Base-by-base conservation (phyloP, 1,140 invertebrate genomes). In the Drosophila nikananu region DNA sequence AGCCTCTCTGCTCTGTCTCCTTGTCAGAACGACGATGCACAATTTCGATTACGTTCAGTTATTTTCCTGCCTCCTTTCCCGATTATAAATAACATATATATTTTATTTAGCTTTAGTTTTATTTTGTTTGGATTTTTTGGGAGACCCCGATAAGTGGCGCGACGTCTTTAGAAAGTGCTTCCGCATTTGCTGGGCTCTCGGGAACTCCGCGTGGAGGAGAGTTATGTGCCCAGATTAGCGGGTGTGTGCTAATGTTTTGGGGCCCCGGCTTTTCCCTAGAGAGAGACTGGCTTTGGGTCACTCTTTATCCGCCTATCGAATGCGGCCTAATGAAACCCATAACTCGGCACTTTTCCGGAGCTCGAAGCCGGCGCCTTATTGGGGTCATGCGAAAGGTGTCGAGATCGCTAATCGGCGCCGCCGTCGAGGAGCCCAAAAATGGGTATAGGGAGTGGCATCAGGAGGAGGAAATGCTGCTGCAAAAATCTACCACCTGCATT, bases 31-130 rank as follows among this genome's bases (percentile, higher is more conserved):
- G 91, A 80, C 81, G 91, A 91, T 92, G 84, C 73, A 64, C 91
- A 92, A 87, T 92, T 92, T 92, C 91, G 91, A 92, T 92, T 92
- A 92, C 62, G 74, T 55, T 79, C n/a, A 55, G 55, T 57, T 65
- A 79, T 72, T 77, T 79, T 55, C 15, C 7, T 42, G 7, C 7
- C 52, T 27, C 23, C 15, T 10, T 2, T 30, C 13, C 3, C 27
- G 39, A 67, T 52, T 71, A 32, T 30, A 51, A 51, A 27, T 51
- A 17, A 8, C 10, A 32, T 23, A 52, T 37, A 23, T 68, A 48
- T 35, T 37, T 30, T 32, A 15, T 54, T 17, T 30, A 15, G 10
- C 13, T 32, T 25, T 48, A 27, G 9, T 15, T 39, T 39, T 37
- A 27, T n/a, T 30, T 35, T 48, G 8, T 32, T 59, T 71, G 4